phyloP scores from a whole-genome alignment of 2,888 invertebrate genomes.

The Troglohyphantes excavatus region DNA sequence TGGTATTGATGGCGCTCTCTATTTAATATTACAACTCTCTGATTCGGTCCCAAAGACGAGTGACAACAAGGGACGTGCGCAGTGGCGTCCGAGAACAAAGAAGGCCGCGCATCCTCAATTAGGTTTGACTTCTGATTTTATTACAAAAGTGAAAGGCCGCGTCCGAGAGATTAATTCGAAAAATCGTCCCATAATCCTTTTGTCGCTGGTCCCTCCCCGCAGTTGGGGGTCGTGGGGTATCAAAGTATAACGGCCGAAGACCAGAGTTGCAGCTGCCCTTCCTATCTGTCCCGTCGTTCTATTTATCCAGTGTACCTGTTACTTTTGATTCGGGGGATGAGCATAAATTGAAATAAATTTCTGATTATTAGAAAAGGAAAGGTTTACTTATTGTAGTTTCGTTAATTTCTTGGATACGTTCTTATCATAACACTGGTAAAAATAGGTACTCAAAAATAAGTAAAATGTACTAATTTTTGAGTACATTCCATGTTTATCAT shows the following conservation, averaged over 20 bases:
- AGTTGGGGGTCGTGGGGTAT: background rate
- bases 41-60: too few species aligned
- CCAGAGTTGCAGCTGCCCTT: conserved; percentile 45
- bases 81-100: conserved; percentile 12
- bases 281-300: conserved; percentile 32
- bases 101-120: conserved; percentile 40
- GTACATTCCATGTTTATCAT: too few species aligned
- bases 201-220: conserved; percentile 19
- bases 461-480: too few species aligned
- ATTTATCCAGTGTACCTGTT: conserved; percentile 44
- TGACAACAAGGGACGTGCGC: conserved; percentile 1
- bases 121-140: conserved; percentile 31
- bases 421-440: too few species aligned
- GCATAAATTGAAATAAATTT: background rate
- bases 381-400: too few species aligned
- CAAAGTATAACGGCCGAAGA: conserved; percentile 39
- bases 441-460: too few species aligned
- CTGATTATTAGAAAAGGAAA: too few species aligned
- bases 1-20: too few species aligned
- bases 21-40: too few species aligned
- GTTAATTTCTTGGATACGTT: too few species aligned
- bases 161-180: conserved; percentile 58
- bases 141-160: background rate
- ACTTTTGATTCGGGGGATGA: conserved; percentile 11
- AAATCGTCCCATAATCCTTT: conserved; percentile 67